phyloP scores from a whole-genome alignment of 2,888 invertebrate genomes.

The Caenorhabditis virilis region DNA sequence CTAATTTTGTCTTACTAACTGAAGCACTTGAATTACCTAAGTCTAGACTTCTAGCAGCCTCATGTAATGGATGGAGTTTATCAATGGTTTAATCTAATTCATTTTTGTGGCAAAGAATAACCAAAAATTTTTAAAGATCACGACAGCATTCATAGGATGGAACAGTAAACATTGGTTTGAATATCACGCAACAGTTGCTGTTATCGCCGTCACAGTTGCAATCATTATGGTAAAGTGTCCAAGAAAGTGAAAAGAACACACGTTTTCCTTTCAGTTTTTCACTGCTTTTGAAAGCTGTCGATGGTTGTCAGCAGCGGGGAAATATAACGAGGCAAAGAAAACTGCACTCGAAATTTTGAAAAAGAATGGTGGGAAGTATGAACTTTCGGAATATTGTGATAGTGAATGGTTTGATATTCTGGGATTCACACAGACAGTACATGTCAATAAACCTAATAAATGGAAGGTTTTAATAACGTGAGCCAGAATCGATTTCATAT shows the following conservation, averaged over 20 bases:
- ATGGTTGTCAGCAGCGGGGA: slow-evolving; percentile 51
- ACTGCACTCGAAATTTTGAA: slow-evolving; percentile 14
- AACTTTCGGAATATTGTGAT: slow-evolving; percentile 8
- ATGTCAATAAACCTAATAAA: slow-evolving; percentile 12
- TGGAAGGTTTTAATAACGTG: slow-evolving; percentile 15
- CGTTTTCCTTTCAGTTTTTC: slow-evolving; percentile 47
- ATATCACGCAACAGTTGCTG: slow-evolving; percentile 43
- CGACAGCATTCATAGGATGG: slow-evolving; percentile 27
- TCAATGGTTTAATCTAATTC: slow-evolving; percentile 45
- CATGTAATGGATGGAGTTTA: slow-evolving; percentile 64
- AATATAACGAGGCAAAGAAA: slow-evolving; percentile 21
- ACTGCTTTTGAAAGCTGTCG: slow-evolving; percentile 56
- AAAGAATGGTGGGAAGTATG: slow-evolving; percentile 7
- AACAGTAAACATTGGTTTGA: slow-evolving; percentile 42
- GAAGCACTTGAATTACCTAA: slow-evolving; percentile 54
- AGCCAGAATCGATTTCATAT: background rate
- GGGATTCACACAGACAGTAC: slow-evolving; percentile 30
- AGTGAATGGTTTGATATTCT: slow-evolving; percentile 39
- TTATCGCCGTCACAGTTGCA: slow-evolving; percentile 28
- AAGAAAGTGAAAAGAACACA: no score
- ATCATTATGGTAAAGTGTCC: slow-evolving; percentile 28
- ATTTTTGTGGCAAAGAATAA: background rate
- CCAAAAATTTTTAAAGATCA: slow-evolving; percentile 5
- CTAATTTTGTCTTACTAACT: slow-evolving; percentile 62
- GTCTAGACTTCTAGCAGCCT: slow-evolving; percentile 59